phyloP scores from a whole-genome alignment of 2,888 invertebrate species.

The Mallateleia sp. region DNA sequence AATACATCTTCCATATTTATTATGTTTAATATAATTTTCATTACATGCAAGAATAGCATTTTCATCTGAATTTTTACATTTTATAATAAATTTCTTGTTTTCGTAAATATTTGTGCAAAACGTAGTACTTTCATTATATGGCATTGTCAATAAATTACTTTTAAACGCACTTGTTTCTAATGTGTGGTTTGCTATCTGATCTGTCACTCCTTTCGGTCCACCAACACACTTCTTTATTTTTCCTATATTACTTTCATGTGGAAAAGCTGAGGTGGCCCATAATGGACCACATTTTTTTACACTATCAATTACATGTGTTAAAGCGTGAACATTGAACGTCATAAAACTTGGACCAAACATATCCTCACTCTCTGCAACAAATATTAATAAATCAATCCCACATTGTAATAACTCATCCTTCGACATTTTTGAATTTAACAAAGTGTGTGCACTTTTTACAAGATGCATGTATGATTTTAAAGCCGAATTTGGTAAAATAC shows the following conservation, averaged over 20 bases:
- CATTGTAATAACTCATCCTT: slow-evolving; percentile 59
- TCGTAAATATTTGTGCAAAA: neutral
- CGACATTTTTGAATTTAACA: slow-evolving; percentile 43
- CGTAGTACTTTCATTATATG: neutral
- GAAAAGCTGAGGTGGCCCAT: slow-evolving; percentile 70
- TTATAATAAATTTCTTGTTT: neutral
- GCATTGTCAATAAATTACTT: too few relatives aligned
- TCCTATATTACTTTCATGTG: slow-evolving; percentile 66
- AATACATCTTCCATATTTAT: neutral
- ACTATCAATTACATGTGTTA: slow-evolving; percentile 63
- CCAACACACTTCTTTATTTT: slow-evolving; percentile 33
- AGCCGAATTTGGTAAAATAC: neutral
- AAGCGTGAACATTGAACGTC: slow-evolving; percentile 75
- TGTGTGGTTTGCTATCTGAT: slow-evolving; percentile 43
- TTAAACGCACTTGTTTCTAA: slow-evolving; percentile 22
- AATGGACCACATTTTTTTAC: slow-evolving; percentile 68
- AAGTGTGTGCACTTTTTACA: slow-evolving; percentile 18
- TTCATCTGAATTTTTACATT: neutral
- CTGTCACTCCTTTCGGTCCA: slow-evolving; percentile 50
- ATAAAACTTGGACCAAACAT: slow-evolving; percentile 63
- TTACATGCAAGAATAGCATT: neutral
- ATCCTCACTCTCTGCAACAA: slow-evolving; percentile 60
- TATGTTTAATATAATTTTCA: neutral
- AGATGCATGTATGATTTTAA: slow-evolving; percentile 22
- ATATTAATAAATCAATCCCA: slow-evolving; percentile 61